Base-by-base conservation (phyloP, 2,113 vertebrate genomes). In the Sinocyclocheilus rhinocerous region DNA sequence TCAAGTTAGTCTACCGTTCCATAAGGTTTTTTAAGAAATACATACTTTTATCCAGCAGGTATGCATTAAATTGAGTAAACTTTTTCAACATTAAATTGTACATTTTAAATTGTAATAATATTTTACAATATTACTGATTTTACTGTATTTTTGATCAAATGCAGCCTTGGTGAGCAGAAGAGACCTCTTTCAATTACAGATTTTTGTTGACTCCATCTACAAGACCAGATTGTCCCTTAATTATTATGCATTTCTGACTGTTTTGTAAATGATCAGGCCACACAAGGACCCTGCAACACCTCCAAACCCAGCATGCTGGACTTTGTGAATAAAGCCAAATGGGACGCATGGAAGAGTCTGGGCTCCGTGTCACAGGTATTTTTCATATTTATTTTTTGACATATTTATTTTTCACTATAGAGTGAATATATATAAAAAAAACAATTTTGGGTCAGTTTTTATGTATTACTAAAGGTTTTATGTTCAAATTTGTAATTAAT, bases 241-340 rank as follows among this genome's bases (percentile, higher is more conserved):
- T 24, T 20, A 20, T 15, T 50, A 42, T 20, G 50, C 26, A 2
- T 78, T 24, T 78, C 13, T 3, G 18, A 22, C 12, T 81, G 24
- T 65, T 73, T 29, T 81, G 20, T 81, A 88, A 76, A 87, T 69
- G 81, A 84, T 83, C 87, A 99, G 97, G 95, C 97, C 84, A 97
- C 96, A 9, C 94, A 96, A 85, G 98, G 97, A 26, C 93, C 96
- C 69, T 99, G 98, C 88, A 96, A 90, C 89, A 87, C 92, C 16
- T 95, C 97, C 36, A 98, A 97, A 91, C 97, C 97, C 0, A 91
- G 96, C 15, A 94, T 97, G 95, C 89, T 99, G 87, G 96, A 99
- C 92, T 97, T 97, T 1, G 90, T 97, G 75, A 97, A 96, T 90
- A 98, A 97, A 87, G 96, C 93, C 42, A 99, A 99, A 70, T 98